Conservation (phyloP, 2,888 invertebrate genomes). For the Neuroscelio doddi region DNA sequence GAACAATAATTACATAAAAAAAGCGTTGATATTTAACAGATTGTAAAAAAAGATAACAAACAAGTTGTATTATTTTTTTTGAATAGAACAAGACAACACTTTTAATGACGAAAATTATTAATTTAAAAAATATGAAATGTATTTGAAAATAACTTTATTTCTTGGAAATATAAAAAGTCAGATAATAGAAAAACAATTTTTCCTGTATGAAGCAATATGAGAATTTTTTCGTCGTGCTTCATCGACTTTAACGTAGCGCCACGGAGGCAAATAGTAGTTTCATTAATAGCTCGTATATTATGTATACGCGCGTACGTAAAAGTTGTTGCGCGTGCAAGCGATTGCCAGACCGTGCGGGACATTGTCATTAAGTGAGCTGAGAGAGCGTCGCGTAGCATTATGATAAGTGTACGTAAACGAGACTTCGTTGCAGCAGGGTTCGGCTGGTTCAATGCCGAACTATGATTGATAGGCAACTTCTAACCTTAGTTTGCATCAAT, state of each 20-base stretch:
- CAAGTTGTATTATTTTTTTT: no score
- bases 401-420: not conserved
- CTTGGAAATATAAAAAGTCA: not conserved
- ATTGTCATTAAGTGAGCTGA: constrained; percentile 25
- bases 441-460: constrained; percentile 66
- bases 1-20: no score
- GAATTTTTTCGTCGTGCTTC: constrained; percentile 2
- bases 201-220: not conserved
- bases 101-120: no score
- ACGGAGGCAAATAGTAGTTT: constrained; percentile 32
- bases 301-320: constrained; percentile 29
- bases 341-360: constrained; percentile 26
- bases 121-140: no score
- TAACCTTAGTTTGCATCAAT: constrained; percentile 66
- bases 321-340: constrained; percentile 25
- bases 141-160: not conserved
- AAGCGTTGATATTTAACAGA: no score
- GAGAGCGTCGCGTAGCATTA: constrained; percentile 2
- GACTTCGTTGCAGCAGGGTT: constrained; percentile 41
- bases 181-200: not conserved
- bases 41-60: no score
- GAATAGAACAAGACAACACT: no score
- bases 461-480: constrained; percentile 67
- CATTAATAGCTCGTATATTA: constrained; percentile 42
- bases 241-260: constrained; percentile 16